A percentile compares a stretch with the other conserved stretches of the same genome.
Conservation (phyloP, 2,113 vertebrate species). For the Epinephelus cyanopodus region DNA sequence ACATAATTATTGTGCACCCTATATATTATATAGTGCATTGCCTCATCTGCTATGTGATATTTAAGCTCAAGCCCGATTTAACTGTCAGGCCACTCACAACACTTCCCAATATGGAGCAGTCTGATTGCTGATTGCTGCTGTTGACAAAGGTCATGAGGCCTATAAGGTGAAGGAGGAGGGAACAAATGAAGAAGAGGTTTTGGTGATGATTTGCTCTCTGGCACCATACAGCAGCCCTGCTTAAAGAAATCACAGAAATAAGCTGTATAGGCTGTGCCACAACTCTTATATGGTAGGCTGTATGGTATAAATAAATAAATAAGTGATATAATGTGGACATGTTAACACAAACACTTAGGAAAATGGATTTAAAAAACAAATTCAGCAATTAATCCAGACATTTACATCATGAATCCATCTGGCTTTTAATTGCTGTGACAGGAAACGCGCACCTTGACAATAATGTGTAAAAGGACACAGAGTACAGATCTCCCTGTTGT, state of each 20-base stretch:
- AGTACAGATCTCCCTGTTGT: constrained; percentile 49
- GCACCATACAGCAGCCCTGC: neutral
- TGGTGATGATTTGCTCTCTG: neutral
- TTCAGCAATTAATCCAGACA: neutral
- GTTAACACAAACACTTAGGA: no score
- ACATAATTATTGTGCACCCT: neutral
- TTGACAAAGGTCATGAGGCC: no score
- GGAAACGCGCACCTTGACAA: constrained; percentile 3
- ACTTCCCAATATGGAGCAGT: no score
- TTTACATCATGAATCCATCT: neutral
- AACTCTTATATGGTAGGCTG: no score
- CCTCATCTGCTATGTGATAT: no score
- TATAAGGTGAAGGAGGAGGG: neutral
- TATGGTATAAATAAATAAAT: neutral
- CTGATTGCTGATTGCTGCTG: no score
- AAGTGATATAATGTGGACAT: neutral
- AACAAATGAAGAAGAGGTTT: neutral
- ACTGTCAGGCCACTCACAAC: no score
- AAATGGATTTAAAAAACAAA: neutral
- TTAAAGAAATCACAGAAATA: neutral
- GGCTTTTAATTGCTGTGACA: neutral
- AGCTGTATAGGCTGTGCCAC: neutral
- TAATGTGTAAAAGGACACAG: constrained; percentile 26
- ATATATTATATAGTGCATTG: no score
- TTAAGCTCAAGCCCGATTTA: no score